Evolutionary conservation across 2,888 invertebrate genomes (phyloP), one percentile per base, ranked within the genome.

Genomic region (Incurvaria masculella): DNA sequence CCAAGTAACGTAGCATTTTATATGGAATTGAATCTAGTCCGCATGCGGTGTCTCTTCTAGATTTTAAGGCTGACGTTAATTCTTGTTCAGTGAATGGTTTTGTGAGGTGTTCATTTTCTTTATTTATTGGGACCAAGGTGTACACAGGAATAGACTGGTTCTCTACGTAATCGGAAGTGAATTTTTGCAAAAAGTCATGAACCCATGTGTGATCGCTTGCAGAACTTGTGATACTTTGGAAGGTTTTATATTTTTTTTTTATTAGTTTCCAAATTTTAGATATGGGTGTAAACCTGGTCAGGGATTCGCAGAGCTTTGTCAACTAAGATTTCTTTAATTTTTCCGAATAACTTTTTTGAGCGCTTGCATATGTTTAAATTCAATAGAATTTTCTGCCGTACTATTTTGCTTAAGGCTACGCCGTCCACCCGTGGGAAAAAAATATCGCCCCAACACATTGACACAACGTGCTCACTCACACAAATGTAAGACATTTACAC

Each of bases 291-390:
- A 14, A 14, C 14, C 33, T 33, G 14, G 8, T 33, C 14, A 33
- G 8, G 8, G 33, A 33, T 33, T 33, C 33, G 14, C n/a, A 40
- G n/a, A 21, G 21, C 18, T 23, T 40, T 46, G 11, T 27, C 38
- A 19, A 20, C n/a, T 39, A 16, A 21, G n/a, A 21, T 21, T 23
- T 39, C 18, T 46, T 39, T 41, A 16, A 21, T 3, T 19, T 38
- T 45, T 38, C 33, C 33, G 20, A 21, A 21, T 38, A n/a, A 45
- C 14, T 39, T 45, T 45, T 45, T 45, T 45, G 4, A 17, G 16
- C 4, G 45, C 45, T 39, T 45, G 45, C 20, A 23, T 19, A 20
- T 45, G 33, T 39, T 45, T 45, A 38, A 45, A 45, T 14, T 38
- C 14, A 19, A 33, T 38, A 16, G 33, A 45, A 38, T 45, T 27